Evolutionary conservation across 2,888 invertebrate genomes (phyloP).

Genomic region (Venustoraphidia nigricollis): DNA sequence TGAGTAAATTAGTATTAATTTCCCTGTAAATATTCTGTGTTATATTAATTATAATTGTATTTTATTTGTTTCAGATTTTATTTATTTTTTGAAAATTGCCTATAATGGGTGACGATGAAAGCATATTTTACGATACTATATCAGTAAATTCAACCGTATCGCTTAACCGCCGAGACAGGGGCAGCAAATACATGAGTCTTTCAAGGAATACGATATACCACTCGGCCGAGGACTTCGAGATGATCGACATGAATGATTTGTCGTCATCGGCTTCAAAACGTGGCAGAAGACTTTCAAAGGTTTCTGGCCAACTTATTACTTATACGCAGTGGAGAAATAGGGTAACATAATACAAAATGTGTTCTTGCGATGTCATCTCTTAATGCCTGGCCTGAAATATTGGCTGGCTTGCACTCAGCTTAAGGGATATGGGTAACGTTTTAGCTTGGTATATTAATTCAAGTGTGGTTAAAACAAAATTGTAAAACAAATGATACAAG

Average conservation of each 20-base stretch:
- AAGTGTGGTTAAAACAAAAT: too few relatives aligned
- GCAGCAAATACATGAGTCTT: slow-evolving; percentile 28
- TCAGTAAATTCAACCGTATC: slow-evolving; percentile 22
- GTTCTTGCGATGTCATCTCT: neutral
- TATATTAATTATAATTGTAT: too few relatives aligned
- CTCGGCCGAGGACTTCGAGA: slow-evolving; percentile 37
- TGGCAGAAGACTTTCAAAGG: slow-evolving; percentile 23
- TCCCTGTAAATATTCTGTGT: too few relatives aligned
- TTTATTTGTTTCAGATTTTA: too few relatives aligned
- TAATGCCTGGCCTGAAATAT: neutral
- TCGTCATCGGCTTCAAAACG: slow-evolving; percentile 3
- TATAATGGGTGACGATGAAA: slow-evolving; percentile 16
- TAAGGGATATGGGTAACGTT: too few relatives aligned
- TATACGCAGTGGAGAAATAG: slow-evolving; percentile 45
- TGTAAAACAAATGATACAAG: too few relatives aligned
- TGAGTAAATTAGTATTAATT: too few relatives aligned
- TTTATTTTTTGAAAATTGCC: neutral
- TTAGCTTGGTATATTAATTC: too few relatives aligned
- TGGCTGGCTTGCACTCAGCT: slow-evolving; percentile 1
- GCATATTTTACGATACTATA: slow-evolving; percentile 27
- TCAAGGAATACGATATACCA: slow-evolving; percentile 43
- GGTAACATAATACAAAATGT: slow-evolving; percentile 25
- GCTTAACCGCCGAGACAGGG: slow-evolving; percentile 17
- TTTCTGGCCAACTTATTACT: slow-evolving; percentile 37
- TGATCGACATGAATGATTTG: slow-evolving; percentile 21